Conservation (phyloP, 2,113 vertebrate genomes). For the Columba janthina region DNA sequence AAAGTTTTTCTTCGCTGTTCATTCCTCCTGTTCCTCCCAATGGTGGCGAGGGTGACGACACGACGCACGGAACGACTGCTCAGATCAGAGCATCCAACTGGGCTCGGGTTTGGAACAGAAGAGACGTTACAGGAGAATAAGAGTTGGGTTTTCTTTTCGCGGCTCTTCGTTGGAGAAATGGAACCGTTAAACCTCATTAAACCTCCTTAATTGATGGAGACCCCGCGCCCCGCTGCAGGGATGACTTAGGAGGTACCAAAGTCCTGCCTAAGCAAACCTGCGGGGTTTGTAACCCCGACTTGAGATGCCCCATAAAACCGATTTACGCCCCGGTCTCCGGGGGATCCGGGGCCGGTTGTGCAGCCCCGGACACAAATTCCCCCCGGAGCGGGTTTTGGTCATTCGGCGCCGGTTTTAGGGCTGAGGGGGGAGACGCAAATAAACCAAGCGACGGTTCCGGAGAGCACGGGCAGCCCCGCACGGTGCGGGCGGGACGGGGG, state of each 20-base stretch:
- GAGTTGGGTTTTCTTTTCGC: rapidly evolving
- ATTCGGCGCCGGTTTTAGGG: background rate
- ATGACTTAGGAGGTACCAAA: rapidly evolving
- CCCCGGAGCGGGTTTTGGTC: background rate
- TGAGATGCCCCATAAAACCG: background rate
- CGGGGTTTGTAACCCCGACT: background rate
- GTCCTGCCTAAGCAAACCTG: rapidly evolving
- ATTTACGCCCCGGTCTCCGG: background rate
- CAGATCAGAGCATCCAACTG: background rate
- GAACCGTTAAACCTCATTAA: rapidly evolving
- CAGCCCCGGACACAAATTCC: too few species aligned
- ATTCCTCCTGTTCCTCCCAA: background rate
- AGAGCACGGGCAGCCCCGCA: too few species aligned
- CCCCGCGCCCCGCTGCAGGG: too few species aligned
- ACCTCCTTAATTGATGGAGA: too few species aligned
- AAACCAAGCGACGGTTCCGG: too few species aligned
- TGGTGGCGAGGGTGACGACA: background rate
- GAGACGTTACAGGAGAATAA: rapidly evolving
- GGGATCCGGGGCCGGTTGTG: background rate
- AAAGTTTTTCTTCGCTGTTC: background rate
- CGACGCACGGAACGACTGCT: rapidly evolving
- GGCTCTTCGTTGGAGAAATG: background rate
- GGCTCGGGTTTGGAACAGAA: background rate
- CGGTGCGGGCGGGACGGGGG: too few species aligned
- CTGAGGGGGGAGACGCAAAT: too few species aligned